Evolutionary conservation across 2,888 invertebrate species (phyloP).

Genomic region (Xylota sylvarum): DNA sequence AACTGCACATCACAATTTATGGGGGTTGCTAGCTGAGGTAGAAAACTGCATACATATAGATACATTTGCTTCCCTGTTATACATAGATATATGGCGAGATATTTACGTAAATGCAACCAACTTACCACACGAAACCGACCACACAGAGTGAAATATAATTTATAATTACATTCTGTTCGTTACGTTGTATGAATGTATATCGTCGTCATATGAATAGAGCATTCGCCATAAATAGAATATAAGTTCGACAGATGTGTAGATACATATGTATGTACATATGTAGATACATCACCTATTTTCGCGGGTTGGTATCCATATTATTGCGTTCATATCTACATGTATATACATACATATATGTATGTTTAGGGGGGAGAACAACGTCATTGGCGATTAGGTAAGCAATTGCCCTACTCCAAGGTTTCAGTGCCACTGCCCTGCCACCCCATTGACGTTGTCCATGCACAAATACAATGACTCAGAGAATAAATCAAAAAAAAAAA

Average conservation of each 20-base stretch:
- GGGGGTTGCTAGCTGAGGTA: conserved; percentile 29
- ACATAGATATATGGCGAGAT: conserved; percentile 33
- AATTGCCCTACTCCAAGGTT: conserved; percentile 66
- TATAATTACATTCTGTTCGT: conserved; percentile 59
- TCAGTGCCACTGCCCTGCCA: conserved; percentile 24
- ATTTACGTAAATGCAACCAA: conserved; percentile 67
- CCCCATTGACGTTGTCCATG: conserved; percentile 16
- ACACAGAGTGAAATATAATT: conserved; percentile 57
- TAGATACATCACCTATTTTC: conserved; percentile 32
- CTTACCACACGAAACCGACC: conserved; percentile 46
- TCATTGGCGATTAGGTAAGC: conserved; percentile 61
- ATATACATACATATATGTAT: not conserved
- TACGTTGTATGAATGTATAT: conserved; percentile 41
- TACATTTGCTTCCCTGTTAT: not conserved
- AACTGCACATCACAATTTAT: conserved; percentile 32
- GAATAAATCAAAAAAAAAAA: not conserved
- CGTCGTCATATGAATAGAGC: conserved; percentile 14
- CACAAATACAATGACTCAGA: conserved; percentile 1
- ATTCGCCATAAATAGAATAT: conserved; percentile 54
- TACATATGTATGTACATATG: conserved; percentile 16
- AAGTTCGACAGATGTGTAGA: conserved; percentile 43
- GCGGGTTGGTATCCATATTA: conserved; percentile 19
- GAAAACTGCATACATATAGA: not conserved
- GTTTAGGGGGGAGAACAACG: conserved; percentile 9
- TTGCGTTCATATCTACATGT: too few relatives aligned